Conservation (phyloP, 2,888 invertebrate genomes). For the Plusia festucae region DNA sequence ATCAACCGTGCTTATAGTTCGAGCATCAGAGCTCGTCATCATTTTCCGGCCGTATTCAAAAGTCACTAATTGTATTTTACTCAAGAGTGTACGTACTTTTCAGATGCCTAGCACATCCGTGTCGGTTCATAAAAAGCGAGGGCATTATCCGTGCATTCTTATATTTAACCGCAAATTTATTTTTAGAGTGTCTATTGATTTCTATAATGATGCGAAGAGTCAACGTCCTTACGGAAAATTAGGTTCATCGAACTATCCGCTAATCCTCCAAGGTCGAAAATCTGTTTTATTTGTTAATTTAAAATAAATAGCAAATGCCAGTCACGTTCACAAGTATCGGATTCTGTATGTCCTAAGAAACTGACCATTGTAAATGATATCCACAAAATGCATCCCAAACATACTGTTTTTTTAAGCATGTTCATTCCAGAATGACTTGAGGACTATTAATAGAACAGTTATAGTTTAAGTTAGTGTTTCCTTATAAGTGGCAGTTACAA, state of each 20-base stretch:
- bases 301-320: slow-evolving; percentile 29
- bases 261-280: slow-evolving; percentile 42
- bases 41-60: neutral
- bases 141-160: slow-evolving; percentile 28
- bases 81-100: neutral
- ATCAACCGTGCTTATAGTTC: too few relatives aligned
- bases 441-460: too few relatives aligned
- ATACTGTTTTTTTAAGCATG: neutral
- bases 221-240: slow-evolving; percentile 38
- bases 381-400: slow-evolving; percentile 3
- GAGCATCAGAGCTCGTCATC: neutral
- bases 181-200: slow-evolving; percentile 53
- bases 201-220: slow-evolving; percentile 55
- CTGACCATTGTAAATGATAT: slow-evolving; percentile 13
- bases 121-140: neutral
- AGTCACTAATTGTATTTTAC: neutral
- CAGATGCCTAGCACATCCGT: slow-evolving; percentile 12
- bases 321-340: slow-evolving; percentile 37
- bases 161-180: slow-evolving; percentile 20
- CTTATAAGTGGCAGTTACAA: too few relatives aligned
- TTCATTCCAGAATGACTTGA: neutral
- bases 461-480: too few relatives aligned
- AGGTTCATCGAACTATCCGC: slow-evolving; percentile 51
- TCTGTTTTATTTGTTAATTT: slow-evolving; percentile 39
- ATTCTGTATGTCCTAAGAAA: slow-evolving; percentile 20